These are phyloP conservation scores for Calonectris borealis DNA, from an alignment of 2,113 vertebrate species.

Conservation along the genomic window DNA sequence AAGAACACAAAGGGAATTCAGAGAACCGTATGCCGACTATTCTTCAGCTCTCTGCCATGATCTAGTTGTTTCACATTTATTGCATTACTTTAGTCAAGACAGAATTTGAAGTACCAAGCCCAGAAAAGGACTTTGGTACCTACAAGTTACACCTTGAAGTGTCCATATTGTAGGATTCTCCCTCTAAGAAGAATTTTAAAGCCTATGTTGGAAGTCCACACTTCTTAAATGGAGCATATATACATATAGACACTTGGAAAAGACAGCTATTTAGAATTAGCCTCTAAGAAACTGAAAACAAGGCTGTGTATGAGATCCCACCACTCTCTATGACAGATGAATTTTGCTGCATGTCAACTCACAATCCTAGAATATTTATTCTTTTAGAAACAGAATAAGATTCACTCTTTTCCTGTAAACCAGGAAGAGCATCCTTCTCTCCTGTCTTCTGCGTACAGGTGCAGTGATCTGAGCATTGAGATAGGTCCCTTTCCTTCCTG, in stretches of 20 bases:
- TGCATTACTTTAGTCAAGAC: not conserved
- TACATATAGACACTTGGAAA: not conserved
- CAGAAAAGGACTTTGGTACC: not conserved
- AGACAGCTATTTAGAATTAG: not conserved
- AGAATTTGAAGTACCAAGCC: not conserved
- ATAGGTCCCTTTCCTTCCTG: not conserved
- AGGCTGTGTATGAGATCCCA: not conserved
- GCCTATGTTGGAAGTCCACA: not conserved
- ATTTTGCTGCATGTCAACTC: not conserved
- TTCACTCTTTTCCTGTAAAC: not conserved
- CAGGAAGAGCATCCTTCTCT: not conserved
- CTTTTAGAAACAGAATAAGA: not conserved
- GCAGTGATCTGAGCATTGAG: not conserved
- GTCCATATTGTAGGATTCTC: not conserved
- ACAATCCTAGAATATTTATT: not conserved
- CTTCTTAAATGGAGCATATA: not conserved
- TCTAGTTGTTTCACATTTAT: not conserved
- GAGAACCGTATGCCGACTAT: not conserved
- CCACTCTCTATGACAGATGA: not conserved
- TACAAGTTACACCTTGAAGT: not conserved
- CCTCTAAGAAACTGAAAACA: not conserved
- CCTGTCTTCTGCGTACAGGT: not conserved
- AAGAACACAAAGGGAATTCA: not conserved
- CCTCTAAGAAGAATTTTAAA: not conserved
- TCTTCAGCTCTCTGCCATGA: not conserved